These are phyloP conservation scores for Diarsia dahlii DNA, from an alignment of 2,888 invertebrate genomes.

Conservation along the genomic window DNA sequence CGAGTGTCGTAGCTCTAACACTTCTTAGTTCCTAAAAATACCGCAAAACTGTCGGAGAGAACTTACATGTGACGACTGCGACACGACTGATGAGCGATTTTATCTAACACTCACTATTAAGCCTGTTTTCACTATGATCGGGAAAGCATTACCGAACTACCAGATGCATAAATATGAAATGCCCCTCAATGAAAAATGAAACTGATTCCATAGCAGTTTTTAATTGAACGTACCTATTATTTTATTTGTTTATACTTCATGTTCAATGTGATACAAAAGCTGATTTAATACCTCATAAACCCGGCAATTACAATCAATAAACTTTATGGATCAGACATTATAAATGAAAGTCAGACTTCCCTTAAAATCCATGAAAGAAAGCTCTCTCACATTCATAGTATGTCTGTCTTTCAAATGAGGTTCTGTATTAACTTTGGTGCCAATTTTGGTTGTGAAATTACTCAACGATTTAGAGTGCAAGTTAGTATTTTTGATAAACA, in stretches of 20 bases:
- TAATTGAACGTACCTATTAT: too few species aligned
- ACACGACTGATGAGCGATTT: background rate
- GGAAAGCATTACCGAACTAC: too few species aligned
- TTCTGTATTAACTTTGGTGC: background rate
- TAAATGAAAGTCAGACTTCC: background rate
- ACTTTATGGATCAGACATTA: background rate
- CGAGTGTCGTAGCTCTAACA: background rate
- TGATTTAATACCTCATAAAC: background rate
- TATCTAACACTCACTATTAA: background rate
- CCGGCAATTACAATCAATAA: background rate
- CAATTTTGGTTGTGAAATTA: constrained; percentile 6
- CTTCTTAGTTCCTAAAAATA: constrained; percentile 21
- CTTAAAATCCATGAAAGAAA: background rate
- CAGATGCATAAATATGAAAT: background rate
- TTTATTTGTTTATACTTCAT: too few species aligned
- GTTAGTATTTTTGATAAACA: too few species aligned
- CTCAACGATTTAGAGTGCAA: too few species aligned
- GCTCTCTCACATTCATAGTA: background rate
- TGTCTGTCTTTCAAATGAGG: constrained; percentile 1
- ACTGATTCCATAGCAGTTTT: background rate
- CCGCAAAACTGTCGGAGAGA: background rate
- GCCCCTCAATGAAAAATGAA: background rate
- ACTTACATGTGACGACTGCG: constrained; percentile 7
- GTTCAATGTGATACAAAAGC: too few species aligned
- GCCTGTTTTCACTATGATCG: background rate